Evolutionary conservation across 2,113 vertebrate species (phyloP), one percentile per base, ranked within the genome.

Genomic region (Thunnus thynnus): DNA sequence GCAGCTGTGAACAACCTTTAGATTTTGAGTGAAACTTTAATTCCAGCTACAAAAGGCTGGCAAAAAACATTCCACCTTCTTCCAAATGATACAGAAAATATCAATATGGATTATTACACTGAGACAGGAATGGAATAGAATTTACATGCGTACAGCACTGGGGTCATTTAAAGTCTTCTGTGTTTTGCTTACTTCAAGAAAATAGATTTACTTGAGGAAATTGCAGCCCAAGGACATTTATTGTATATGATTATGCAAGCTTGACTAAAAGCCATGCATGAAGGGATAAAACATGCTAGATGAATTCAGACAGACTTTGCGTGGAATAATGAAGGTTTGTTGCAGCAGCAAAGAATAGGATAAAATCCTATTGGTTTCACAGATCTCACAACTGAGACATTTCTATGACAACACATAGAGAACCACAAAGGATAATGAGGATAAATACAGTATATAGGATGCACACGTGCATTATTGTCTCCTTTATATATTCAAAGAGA

Each of bases 51-150:
- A n/a, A 14, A 50, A 27, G 44, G 8, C 47, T 47, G 16, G 10
- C 11, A 27, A 13, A 44, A 46, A 67, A 22, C 8, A 36, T 36
- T 36, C 3, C 32, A 36, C 32, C 32, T 6, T 36, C 7, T 5
- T 36, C 32, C 32, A 36, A 5, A 30, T 46, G 44, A 75, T 16
- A 18, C 14, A 52, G 22, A 50, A 11, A 25, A 66, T 36, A 60
- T 52, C 51, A 36, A 11, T 76, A n/a, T 64, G 50, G 20, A 66
- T 68, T 32, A 64, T 46, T 51, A 64, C 18, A 32, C 44, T 27
- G 63, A 56, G 46, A 18, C 54, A 70, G 13, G 16, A 57, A 50
- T 16, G 5, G 11, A 63, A 76, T 36, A 18, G 5, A n/a, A 32
- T 69, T 73, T 62, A 13, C 14, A 47, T 5, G 4, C 13, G 17